Percentiles rank a stretch among this genome's conserved stretches.
These are phyloP conservation scores for Upupa epops DNA, from an alignment of 2,113 vertebrate genomes.

Conservation along the genomic window DNA sequence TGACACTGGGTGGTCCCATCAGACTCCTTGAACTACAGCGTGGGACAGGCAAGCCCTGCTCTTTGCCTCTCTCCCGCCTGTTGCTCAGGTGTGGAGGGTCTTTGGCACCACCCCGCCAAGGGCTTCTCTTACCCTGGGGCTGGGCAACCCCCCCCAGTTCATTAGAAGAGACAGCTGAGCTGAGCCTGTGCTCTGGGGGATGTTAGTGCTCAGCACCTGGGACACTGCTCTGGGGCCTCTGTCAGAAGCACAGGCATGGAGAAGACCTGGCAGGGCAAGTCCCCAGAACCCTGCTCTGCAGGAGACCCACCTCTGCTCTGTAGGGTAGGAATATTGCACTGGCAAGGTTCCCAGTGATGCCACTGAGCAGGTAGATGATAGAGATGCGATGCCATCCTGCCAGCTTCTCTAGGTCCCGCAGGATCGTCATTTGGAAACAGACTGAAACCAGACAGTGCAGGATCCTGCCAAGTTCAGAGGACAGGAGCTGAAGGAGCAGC, in stretches of 20 bases:
- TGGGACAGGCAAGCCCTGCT: background rate
- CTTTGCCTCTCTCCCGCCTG: background rate
- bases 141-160: background rate
- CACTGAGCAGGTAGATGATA: conserved; percentile 97
- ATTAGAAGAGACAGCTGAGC: background rate
- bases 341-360: conserved; percentile 95
- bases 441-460: conserved; percentile 97
- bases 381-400: conserved; percentile 98
- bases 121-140: rapidly evolving
- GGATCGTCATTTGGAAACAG: conserved; percentile 98
- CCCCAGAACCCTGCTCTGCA: background rate
- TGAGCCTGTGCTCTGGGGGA: rapidly evolving
- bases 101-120: background rate
- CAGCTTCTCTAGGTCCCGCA: conserved; percentile 96
- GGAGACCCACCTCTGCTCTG: conserved; percentile 90
- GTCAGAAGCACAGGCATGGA: background rate
- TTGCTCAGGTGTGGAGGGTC: rapidly evolving
- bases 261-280: background rate
- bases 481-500: conserved; percentile 51
- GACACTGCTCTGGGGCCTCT: background rate
- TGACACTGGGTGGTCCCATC: background rate
- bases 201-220: background rate
- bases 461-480: conserved; percentile 79
- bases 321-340: conserved; percentile 97
- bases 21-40: background rate